A percentile compares a stretch with the other conserved stretches of the same genome.
Evolutionary conservation across 2,797 vertebrate species (phyloP).

Genomic region (Mionectes olivaceus): DNA sequence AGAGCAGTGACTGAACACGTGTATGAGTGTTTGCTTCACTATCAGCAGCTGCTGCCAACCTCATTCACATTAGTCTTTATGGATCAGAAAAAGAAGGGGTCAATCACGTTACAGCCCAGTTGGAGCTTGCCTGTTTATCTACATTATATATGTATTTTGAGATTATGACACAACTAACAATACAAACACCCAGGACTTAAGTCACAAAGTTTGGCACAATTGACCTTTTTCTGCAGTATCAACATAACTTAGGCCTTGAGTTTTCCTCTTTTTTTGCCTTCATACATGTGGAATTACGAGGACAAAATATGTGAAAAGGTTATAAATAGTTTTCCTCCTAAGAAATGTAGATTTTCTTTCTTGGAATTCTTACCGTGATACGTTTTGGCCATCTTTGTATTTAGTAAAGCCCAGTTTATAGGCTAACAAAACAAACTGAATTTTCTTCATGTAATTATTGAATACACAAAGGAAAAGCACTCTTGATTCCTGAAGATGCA

Average conservation of each 20-base stretch:
- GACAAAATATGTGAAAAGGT: background rate
- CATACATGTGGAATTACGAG: background rate
- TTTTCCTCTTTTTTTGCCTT: background rate
- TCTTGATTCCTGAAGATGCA: background rate
- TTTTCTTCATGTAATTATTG: background rate
- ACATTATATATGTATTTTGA: background rate
- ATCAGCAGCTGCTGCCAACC: background rate
- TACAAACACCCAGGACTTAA: background rate
- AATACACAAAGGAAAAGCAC: background rate
- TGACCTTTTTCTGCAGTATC: background rate
- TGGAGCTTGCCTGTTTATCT: background rate
- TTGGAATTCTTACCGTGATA: background rate
- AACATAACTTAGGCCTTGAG: background rate
- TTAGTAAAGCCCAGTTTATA: background rate
- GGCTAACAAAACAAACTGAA: background rate
- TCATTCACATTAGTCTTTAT: background rate
- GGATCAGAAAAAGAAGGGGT: background rate
- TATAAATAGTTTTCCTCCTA: background rate
- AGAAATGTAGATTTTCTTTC: background rate
- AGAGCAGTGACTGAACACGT: background rate
- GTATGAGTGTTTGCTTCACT: background rate
- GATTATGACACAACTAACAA: background rate
- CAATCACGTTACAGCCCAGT: background rate
- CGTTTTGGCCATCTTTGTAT: background rate
- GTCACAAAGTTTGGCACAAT: background rate